Base-by-base conservation (phyloP, 2,113 vertebrate genomes). In the Henicopernis longicauda region DNA sequence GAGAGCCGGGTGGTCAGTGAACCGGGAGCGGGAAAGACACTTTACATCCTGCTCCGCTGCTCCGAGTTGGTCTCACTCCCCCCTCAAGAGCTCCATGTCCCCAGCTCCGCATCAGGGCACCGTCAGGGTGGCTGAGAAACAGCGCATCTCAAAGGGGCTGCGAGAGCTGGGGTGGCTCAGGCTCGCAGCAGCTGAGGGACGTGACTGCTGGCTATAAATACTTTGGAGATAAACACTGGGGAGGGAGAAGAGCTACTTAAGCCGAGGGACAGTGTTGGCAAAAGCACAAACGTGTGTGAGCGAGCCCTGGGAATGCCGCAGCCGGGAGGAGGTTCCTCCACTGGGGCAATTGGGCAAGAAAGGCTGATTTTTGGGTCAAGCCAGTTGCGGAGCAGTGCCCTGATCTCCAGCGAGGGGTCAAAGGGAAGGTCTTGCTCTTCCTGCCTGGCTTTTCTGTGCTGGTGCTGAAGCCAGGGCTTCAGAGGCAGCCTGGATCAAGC, bases 41-140 rank as follows among this genome's bases (percentile, higher is more conserved):
- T 44, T 47, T 16, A 4, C 44, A 6, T 55, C n/a, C 32, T 29
- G 26, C 54, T 40, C 38, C 0, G 4, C 42, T 55, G 2, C 34
- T 20, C 52, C 0, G 1, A 10, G 11, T 21, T 11, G 3, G 54
- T 38, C 9, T 57, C 3, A 10, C 31, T 31, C 44, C 19, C 61
- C 1, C 4, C 73, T 31, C 13, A 1, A 36, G n/a, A n/a, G 15
- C 62, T 36, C 16, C 4, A 0, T 0, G 2, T 31, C 42, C 42
- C 16, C 29, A 2, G 10, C 31, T 38, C 40, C 21, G 8, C 20
- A 14, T 7, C 47, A 17, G 57, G 78, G 52, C 42, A 1, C 31
- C 23, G 0, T 21, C 19, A 6, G 7, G 23, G 83, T 3, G 49
- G 44, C 47, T 5, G 52, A 27, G 82, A 20, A 44, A 9, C 0